Conservation (phyloP, 2,797 vertebrate genomes). For the Poecile montanus region DNA sequence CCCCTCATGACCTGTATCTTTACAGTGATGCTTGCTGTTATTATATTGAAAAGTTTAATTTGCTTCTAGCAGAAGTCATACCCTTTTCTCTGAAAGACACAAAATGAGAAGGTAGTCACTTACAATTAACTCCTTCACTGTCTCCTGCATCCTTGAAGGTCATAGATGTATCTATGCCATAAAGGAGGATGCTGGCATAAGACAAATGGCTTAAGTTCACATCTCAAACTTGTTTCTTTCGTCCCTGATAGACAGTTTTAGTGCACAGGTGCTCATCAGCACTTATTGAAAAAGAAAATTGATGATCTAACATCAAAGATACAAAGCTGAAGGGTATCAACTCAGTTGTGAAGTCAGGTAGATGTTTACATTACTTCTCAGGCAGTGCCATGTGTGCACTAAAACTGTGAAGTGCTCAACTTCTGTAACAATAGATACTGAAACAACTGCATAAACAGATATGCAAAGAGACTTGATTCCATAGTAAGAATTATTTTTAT, state of each 20-base stretch:
- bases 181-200: not conserved
- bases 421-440: not conserved
- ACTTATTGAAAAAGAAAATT: not conserved
- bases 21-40: not conserved
- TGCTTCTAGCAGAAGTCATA: not conserved
- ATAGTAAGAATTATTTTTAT: not conserved
- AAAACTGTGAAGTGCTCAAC: not conserved
- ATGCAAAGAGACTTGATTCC: not conserved
- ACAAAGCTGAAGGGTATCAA: not conserved
- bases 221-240: not conserved
- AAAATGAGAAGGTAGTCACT: not conserved
- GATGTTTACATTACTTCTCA: not conserved
- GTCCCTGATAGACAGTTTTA: not conserved
- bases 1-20: conserved; percentile 16
- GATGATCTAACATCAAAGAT: not conserved
- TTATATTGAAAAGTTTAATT: conserved; percentile 56
- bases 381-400: rapidly evolving
- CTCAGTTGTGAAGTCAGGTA: not conserved
- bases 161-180: not conserved
- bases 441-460: not conserved
- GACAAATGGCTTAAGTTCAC: not conserved
- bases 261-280: not conserved
- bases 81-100: not conserved
- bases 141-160: not conserved
- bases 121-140: not conserved